phyloP scores from a whole-genome alignment of 2,797 vertebrate species.

The Brotula barbata region DNA sequence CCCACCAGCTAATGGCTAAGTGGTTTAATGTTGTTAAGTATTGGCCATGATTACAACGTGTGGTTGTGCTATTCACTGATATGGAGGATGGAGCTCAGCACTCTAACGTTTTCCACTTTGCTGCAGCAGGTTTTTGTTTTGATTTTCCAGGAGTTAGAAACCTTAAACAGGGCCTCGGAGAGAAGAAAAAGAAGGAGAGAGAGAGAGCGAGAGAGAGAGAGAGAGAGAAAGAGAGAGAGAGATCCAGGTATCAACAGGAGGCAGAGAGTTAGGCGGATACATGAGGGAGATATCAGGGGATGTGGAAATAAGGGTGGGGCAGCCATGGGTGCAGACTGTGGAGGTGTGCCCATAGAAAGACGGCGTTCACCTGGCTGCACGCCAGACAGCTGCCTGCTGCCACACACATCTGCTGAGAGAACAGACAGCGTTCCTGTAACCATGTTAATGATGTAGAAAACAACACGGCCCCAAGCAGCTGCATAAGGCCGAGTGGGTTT shows the following conservation, averaged over 20 bases:
- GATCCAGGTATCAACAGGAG: conserved; percentile 61
- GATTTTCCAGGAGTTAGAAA: conserved; percentile 40
- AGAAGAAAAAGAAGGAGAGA: background rate
- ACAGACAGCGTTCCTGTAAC: conserved; percentile 26
- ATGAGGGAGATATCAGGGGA: conserved; percentile 35
- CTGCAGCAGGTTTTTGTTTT: conserved; percentile 46
- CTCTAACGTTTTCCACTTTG: conserved; percentile 39
- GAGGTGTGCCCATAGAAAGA: conserved; percentile 62
- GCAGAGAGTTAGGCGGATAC: background rate
- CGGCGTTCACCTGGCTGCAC: conserved; percentile 71
- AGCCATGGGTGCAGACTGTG: conserved; percentile 52
- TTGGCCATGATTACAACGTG: conserved; percentile 54
- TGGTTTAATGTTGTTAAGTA: conserved; percentile 61
- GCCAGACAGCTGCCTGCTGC: conserved; percentile 62
- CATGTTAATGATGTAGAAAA: conserved; percentile 45
- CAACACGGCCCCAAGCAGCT: conserved; percentile 25
- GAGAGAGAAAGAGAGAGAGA: background rate
- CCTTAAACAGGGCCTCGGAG: conserved; percentile 26
- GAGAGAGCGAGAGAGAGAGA: conserved; percentile 7
- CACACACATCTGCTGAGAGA: conserved; percentile 41
- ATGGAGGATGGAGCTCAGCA: conserved; percentile 37
- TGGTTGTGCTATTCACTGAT: conserved; percentile 46
- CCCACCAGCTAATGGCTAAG: conserved; percentile 58
- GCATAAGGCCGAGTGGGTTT: conserved; percentile 12
- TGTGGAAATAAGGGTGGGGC: conserved; percentile 73